Evolutionary conservation across 2,888 invertebrate genomes (phyloP).

Genomic region (Leptopilina drosophilae): DNA sequence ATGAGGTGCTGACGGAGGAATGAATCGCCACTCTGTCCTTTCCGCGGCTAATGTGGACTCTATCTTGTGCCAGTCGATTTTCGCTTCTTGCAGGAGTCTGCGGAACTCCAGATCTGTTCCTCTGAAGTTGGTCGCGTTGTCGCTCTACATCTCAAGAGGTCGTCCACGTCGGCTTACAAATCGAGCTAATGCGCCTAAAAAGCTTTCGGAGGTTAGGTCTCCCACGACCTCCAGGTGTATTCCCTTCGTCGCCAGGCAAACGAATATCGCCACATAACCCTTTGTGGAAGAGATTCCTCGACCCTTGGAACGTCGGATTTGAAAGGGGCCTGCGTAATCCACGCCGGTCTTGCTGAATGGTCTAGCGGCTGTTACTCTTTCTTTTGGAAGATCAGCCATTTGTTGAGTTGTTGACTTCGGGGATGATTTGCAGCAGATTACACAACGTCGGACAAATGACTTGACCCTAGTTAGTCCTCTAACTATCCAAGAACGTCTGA

Average conservation of each 20-base stretch:
- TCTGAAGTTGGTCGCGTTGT: slow-evolving; percentile 47
- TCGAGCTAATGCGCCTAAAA: slow-evolving; percentile 41
- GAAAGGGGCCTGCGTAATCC: slow-evolving; percentile 49
- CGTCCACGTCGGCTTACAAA: slow-evolving; percentile 44
- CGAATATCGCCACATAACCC: slow-evolving; percentile 47
- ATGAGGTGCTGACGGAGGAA: slow-evolving; percentile 31
- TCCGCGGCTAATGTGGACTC: too few species aligned
- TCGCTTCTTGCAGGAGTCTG: slow-evolving; percentile 31
- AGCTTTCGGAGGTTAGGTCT: slow-evolving; percentile 44
- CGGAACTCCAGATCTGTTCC: slow-evolving; percentile 39
- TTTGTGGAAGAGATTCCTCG: slow-evolving; percentile 43
- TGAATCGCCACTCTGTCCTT: slow-evolving; percentile 31
- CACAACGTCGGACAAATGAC: too few species aligned
- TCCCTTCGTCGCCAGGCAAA: slow-evolving; percentile 46
- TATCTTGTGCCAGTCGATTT: background rate
- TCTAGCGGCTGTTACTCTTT: slow-evolving; percentile 1
- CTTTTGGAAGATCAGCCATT: too few species aligned
- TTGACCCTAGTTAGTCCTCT: too few species aligned
- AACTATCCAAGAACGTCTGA: too few species aligned
- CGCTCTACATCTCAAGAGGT: slow-evolving; percentile 36
- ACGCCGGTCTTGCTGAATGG: slow-evolving; percentile 39
- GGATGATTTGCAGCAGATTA: too few species aligned
- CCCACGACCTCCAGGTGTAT: slow-evolving; percentile 46
- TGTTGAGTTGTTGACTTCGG: too few species aligned
- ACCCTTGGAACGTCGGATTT: slow-evolving; percentile 40